Evolutionary conservation across 2,888 invertebrate genomes (phyloP), one percentile per base, ranked within the genome.

Genomic region (Arge pagana): DNA sequence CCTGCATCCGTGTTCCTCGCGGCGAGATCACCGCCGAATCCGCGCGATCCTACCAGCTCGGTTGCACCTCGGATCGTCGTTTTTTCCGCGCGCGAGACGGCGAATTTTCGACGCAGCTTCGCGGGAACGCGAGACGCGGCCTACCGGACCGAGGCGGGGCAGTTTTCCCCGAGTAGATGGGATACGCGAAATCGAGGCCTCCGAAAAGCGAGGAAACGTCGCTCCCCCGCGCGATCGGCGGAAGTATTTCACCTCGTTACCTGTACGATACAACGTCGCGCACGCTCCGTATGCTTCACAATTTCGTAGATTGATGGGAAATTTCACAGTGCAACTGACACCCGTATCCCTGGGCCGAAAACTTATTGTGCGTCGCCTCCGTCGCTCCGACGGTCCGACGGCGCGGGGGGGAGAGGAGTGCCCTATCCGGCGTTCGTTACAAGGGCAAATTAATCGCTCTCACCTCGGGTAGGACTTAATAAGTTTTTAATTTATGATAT

Each of bases 251-350:
- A n/a, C 28, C 28, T 26, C n/a, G n/a, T 26, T 26, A 3, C 28
- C n/a, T 26, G 2, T n/a, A 26, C 8, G n/a, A 26, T 26, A n/a
- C n/a, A 36, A 36, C 19, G 19, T 18, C 19, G 23, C 18, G 28
- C 10, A 52, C 33, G 31, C 35, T 51, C 68, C 68, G 69, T 68
- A 69, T 68, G 68, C 57, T 61, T 55, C 58, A 65, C 63, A 65
- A 67, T 67, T 68, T 58, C 24, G 61, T 63, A 66, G 62, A 70
- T 71, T 60, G 63, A 71, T 70, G 69, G 57, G 62, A 53, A 57
- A 71, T 71, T 71, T 71, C 66, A 70, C 66, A 71, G 62, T 53
- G 63, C 71, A 71, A 68, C 71, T 71, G 71, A 66, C 71, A 67
- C 68, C 63, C 57, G 53, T 56, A 59, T 57, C 53, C 51, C 28